These are phyloP conservation scores for Eidolon dupreanum DNA, from an alignment of 2,797 vertebrate species.

Conservation along the genomic window DNA sequence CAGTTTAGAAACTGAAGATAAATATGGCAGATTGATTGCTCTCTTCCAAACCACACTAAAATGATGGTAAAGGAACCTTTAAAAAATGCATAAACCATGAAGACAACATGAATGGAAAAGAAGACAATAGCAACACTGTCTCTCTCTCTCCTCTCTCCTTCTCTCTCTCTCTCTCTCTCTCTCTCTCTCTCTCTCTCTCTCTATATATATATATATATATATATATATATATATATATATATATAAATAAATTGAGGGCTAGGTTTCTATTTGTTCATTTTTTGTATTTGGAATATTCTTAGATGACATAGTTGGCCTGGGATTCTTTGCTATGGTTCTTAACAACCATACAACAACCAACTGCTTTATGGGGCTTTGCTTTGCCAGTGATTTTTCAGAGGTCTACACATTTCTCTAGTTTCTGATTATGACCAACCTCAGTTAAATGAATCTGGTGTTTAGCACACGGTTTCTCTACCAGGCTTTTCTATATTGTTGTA, in stretches of 20 bases:
- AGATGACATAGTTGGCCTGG: neutral
- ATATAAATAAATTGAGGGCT: neutral
- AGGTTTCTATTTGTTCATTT: constrained; percentile 19
- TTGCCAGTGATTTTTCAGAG: neutral
- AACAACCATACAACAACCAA: neutral
- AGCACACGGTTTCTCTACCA: neutral
- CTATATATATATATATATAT: no score
- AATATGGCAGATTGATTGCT: constrained; percentile 34
- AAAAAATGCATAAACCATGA: constrained; percentile 24
- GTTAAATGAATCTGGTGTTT: neutral
- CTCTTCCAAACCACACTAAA: constrained; percentile 33
- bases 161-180: no score
- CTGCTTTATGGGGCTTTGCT: neutral
- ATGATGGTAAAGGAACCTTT: constrained; percentile 36
- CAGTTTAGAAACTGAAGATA: constrained; percentile 47
- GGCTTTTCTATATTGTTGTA: neutral
- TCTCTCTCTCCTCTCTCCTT: no score
- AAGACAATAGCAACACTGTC: neutral
- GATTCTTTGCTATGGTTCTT: neutral
- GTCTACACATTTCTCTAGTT: neutral
- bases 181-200: no score
- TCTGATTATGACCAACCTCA: neutral
- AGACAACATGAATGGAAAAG: constrained; percentile 37
- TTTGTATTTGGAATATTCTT: constrained; percentile 2
- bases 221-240: no score